Conservation (phyloP, 2,888 invertebrate genomes). For the Geophilus truncorum region DNA sequence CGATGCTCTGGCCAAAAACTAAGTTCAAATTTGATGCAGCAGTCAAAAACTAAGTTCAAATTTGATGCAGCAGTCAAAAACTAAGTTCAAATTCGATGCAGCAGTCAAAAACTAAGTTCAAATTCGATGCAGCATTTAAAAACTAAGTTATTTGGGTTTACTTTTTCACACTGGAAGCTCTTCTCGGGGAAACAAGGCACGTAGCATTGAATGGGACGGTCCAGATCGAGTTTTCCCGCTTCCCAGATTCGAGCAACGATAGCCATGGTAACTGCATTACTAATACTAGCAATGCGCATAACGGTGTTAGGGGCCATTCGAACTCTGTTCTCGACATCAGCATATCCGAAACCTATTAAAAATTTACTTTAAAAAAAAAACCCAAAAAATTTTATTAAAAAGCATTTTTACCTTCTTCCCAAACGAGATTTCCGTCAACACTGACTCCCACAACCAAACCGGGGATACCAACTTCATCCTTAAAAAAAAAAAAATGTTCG, state of each 20-base stretch:
- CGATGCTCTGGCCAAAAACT: too few relatives aligned
- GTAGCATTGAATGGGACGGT: constrained; percentile 54
- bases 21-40: too few relatives aligned
- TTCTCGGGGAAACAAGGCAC: constrained; percentile 55
- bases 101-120: not conserved
- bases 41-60: not conserved
- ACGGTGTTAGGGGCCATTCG: constrained; percentile 51
- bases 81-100: too few relatives aligned
- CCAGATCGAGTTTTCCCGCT: constrained; percentile 54
- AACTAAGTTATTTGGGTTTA: constrained; percentile 39
- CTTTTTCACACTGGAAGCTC: constrained; percentile 50
- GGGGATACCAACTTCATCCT: constrained; percentile 46
- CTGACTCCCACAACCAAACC: constrained; percentile 52
- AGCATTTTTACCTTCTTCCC: constrained; percentile 52
- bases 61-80: too few relatives aligned
- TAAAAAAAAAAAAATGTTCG: constrained; percentile 30
- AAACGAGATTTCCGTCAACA: constrained; percentile 51
- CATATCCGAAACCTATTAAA: constrained; percentile 52
- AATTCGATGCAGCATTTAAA: too few relatives aligned
- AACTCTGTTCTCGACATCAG: constrained; percentile 55
- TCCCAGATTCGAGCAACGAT: constrained; percentile 54
- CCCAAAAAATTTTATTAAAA: not conserved
- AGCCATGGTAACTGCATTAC: constrained; percentile 56
- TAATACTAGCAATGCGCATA: constrained; percentile 58
- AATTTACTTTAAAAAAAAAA: not conserved